Base-by-base conservation (phyloP, 2,797 vertebrate genomes). In the Sylvia borin region DNA sequence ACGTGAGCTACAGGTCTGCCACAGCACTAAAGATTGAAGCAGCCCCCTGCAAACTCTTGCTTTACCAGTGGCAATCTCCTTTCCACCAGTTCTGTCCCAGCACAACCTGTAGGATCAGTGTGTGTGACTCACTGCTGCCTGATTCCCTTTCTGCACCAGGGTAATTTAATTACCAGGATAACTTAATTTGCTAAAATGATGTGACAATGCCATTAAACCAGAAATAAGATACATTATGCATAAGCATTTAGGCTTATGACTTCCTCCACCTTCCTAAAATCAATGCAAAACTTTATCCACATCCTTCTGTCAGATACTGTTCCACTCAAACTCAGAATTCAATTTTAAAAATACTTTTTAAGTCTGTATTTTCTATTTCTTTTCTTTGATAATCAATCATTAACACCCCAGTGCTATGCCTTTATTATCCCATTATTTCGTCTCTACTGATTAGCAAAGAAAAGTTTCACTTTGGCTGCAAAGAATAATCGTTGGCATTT, bases 401-500 rank as follows among this genome's bases (percentile, higher is more conserved):
- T 92, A 89, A 64, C 34, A 82, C 55, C 42, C 47, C 51, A 51
- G 26, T 77, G 72, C n/a, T 87, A 16, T 43, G 67, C 13, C 17
- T 88, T 81, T 55, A 90, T 96, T 92, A 81, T 88, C n/a, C 32
- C 12, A 43, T 85, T 93, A 92, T 75, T 96, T 95, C 87, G 64
- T 57, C 88, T 66, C 50, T 21, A 86, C 22, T 57, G 66, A 91
- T 60, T 85, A 93, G 8, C 34, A 85, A 79, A 81, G 72, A 32
- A 86, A 95, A 96, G 31, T 95, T 92, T 24, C 29, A 67, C 14
- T 91, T 85, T 47, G 54, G 15, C 26, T 80, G 21, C 9, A 80
- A 80, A 68, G 15, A 94, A 55, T 43, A 83, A 60, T 47, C 68
- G 19, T 50, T 82, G 34, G 24, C 27, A 70, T 43, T 42, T 77